Base-by-base conservation (phyloP, 2,888 invertebrate species). In the Sarcophaga caerulescens region DNA sequence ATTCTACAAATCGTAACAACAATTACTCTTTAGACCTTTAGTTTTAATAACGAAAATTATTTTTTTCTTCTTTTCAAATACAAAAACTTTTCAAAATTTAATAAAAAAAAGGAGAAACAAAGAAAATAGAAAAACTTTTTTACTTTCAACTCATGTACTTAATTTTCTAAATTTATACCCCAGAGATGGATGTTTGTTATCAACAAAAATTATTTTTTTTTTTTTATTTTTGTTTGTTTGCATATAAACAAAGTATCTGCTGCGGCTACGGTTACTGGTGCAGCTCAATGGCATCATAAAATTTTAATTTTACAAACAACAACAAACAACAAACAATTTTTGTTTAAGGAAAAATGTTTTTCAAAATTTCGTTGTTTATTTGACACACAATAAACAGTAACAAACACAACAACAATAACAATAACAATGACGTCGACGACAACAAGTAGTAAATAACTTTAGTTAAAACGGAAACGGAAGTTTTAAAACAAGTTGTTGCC, bases 401-500 rank as follows among this genome's bases (percentile, higher is more conserved):
- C 57, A 65, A 63, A 73, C 59, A 57, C 25, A 81, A 79, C 44
- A 52, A n/a, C 69, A 77, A 75, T 44, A 76, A 76, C 44, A 71
- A 70, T 35, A 57, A 47, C 23, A 45, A 25, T 14, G 6, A 35
- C 25, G n/a, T n/a, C n/a, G 63, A 77, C 81, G 35, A 35, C 35
- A 35, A 35, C 35, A 35, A 35, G 35, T 35, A 35, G 35, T 35
- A 83, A 81, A 23, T 73, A 76, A 25, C 66, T 83, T 59, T 5
- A 75, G 19, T 52, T 63, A 83, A 71, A 85, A 80, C 86, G 84
- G 83, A 86, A 86, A 86, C 86, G 86, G 86, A 84, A 81, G 77
- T 84, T 85, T 78, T 69, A 25, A 76, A 81, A 84, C 74, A 84
- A 85, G 45, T 83, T 83, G 68, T 65, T 65, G 35, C 23, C 60